Percentiles rank a stretch among this genome's conserved stretches.
Evolutionary conservation across 2,113 vertebrate species (phyloP).

Genomic region (Genyomyrus donnyi): DNA sequence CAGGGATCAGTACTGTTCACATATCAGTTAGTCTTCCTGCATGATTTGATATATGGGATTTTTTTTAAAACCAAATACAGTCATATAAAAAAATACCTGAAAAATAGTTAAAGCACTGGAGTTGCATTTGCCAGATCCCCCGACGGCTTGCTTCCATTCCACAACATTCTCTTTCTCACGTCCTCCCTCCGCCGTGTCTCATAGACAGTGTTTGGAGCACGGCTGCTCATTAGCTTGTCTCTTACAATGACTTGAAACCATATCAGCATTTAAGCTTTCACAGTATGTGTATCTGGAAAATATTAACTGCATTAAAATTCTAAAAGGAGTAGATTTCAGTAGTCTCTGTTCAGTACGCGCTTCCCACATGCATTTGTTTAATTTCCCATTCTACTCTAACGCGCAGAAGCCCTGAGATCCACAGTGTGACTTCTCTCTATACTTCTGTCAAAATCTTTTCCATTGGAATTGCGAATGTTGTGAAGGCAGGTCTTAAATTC

Average conservation of each 20-base stretch:
- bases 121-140: neutral
- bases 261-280: neutral
- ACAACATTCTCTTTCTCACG: neutral
- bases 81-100: neutral
- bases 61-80: neutral
- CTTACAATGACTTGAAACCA: neutral
- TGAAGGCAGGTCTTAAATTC: neutral
- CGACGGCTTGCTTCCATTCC: neutral
- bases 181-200: neutral
- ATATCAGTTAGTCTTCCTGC: neutral
- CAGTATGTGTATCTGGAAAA: slow-evolving; percentile 3
- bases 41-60: neutral
- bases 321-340: neutral
- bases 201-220: neutral
- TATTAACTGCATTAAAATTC: neutral
- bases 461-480: neutral
- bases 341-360: neutral
- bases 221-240: slow-evolving; percentile 1
- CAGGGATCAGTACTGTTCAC: neutral
- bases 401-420: neutral
- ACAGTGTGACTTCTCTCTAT: neutral
- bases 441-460: slow-evolving; percentile 20
- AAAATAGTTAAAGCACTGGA: neutral
- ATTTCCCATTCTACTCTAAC: slow-evolving; percentile 2
- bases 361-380: slow-evolving; percentile 14